These are phyloP conservation scores for Microctonus aethiopoides DNA, from an alignment of 2,888 invertebrate genomes.

Conservation along the genomic window DNA sequence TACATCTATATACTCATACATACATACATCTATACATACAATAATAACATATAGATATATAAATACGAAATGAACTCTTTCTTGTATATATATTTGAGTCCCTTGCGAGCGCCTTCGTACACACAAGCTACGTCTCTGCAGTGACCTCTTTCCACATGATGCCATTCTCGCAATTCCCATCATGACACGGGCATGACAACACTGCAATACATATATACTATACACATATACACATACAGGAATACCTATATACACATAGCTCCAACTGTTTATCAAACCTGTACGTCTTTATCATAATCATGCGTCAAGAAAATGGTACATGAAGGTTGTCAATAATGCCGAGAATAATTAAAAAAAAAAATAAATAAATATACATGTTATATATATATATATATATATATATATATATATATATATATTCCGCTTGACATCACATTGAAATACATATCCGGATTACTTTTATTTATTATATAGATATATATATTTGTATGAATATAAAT, in stretches of 20 bases:
- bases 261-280: background rate
- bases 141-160: conserved; percentile 18
- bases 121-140: background rate
- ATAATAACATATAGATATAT: too few species aligned
- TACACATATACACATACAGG: background rate
- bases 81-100: background rate
- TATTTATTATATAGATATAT: background rate
- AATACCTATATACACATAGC: background rate
- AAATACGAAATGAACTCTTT: too few species aligned
- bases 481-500: background rate
- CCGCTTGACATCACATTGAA: background rate
- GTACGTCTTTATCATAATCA: background rate
- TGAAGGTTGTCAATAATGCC: background rate
- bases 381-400: background rate
- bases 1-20: background rate
- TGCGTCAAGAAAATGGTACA: background rate
- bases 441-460: background rate
- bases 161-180: background rate
- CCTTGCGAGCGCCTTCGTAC: background rate
- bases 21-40: too few species aligned
- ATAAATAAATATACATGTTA: too few species aligned
- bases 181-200: background rate
- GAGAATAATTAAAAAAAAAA: background rate
- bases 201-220: background rate
- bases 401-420: background rate